Base-by-base conservation (phyloP, 92 coral and sea anemone species). In the Hydrozoanthus gracilis region DNA sequence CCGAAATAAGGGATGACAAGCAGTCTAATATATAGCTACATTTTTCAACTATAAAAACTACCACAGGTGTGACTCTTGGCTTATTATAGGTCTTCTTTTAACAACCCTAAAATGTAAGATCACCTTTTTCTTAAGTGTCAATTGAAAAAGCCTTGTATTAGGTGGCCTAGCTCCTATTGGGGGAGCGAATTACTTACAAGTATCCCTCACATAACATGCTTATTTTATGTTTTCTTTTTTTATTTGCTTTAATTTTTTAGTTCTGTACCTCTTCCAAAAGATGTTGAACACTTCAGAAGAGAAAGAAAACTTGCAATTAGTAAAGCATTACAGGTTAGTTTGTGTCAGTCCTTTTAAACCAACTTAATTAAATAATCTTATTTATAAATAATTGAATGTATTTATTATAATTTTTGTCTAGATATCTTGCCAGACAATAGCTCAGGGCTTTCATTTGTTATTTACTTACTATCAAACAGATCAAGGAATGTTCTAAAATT, bases 231-330 rank as follows among this genome's bases (percentile, higher is more conserved):
- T 68, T 68, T 68, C 46, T 39, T 68, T 68, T 13, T 39, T 69
- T 17, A 69, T 69, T 15, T 69, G 14, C 74, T 6, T 52, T 52
- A 7, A 44, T 7, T 7, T 50, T 27, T 14, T 66, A 96, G 99
- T 61, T 96, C 99, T 82, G 95, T 96, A 16, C 98, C 98, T 13
- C 67, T 96, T 55, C 99, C 99, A 45, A 96, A 96, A 87, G 99
- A 96, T 95, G 98, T 91, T 20, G 95, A 92, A 27, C 98, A 96
- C 79, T 96, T 96, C 67, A 93, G 89, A 88, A 92, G 98, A 45
- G 99, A 96, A 86, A 92, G 99, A 83, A 95, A 95, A 84, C 88
- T 96, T 12, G 98, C 98, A 20, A 79, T 96, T 46, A 84, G 73
- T n/a, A 95, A 96, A 58, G 92, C 95, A 35, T 88, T 96, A 17